Base-by-base conservation (phyloP, 1,140 invertebrate species). In the Drosophila melanogaster region DNA sequence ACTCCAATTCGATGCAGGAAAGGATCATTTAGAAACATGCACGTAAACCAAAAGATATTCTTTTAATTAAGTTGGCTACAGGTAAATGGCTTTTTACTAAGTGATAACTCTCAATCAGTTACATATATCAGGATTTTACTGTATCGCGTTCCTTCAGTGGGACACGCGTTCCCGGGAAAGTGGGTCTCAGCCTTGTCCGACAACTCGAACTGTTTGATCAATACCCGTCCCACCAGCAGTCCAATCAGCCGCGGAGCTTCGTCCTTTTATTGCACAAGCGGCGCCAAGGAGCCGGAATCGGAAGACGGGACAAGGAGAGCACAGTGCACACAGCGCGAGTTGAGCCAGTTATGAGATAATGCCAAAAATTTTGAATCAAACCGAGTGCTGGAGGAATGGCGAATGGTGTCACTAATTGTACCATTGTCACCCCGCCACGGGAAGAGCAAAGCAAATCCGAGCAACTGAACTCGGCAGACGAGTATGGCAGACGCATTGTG, bases 391-490 rank as follows among this genome's bases (percentile, higher is more conserved):
- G 46, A 10, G 37, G 56, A 61, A 19, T 38, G 51, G 59, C 49
- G 5, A 19, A 65, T 87, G 64, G 81, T 87, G 79, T 80, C 86
- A 84, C 84, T 87, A 89, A 87, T 87, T 87, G 84, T 84, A 79
- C 67, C 79, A 79, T 84, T 84, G 72, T 87, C 84, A 53, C 66
- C 72, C 49, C 41, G 54, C 46, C 46, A 30, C 43, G 2, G 19
- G 37, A 33, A 46, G 38, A 43, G 22, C 60, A 49, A 22, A 62
- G 30, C 62, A 4, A 22, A 17, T 37, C 17, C 26, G 35, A 30
- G 24, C 33, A 14, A 37, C 8, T 7, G 19, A 26, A 30, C 30
- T 30, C 30, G 7, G 54, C 17, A 40, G 38, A 59, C 19, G 51
- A 46, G 22, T 37, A 57, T 14, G 53, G 40, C 41, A 53, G 51